Evolutionary conservation across 1,140 invertebrate genomes (phyloP).

Genomic region (Trichogramma pretiosum): DNA sequence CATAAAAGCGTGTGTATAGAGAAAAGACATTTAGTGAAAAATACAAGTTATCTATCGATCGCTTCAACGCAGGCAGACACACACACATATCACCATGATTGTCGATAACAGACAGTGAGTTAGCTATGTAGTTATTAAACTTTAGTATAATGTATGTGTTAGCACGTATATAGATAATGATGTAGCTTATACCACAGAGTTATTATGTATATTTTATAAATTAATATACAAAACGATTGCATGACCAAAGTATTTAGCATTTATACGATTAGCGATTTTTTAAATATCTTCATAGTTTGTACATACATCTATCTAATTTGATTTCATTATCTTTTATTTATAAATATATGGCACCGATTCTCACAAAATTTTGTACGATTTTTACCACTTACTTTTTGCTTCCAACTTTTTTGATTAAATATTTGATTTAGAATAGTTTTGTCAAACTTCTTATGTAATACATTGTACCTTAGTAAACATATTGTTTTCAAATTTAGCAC

Average conservation of each 20-base stretch:
- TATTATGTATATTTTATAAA: no score
- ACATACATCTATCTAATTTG: not conserved
- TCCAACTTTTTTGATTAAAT: no score
- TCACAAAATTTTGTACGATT: no score
- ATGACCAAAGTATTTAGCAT: not conserved
- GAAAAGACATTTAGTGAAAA: constrained; percentile 15
- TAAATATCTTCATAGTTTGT: no score
- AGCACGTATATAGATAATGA: not conserved
- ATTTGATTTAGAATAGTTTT: no score
- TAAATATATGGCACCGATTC: not conserved
- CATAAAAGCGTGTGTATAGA: no score
- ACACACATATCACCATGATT: constrained; percentile 43
- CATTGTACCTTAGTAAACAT: no score
- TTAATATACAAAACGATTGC: not conserved
- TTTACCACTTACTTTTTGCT: no score
- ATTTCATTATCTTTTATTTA: not conserved
- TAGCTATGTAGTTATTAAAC: constrained; percentile 19
- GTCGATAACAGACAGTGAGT: constrained; percentile 46
- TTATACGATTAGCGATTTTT: not conserved
- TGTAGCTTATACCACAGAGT: no score
- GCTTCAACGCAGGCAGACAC: no score
- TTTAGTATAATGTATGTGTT: constrained; percentile 6
- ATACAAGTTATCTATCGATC: constrained; percentile 28
- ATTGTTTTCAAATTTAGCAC: no score
- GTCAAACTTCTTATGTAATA: no score